Evolutionary conservation across 2,113 vertebrate genomes (phyloP).

Genomic region (Geococcyx californianus): DNA sequence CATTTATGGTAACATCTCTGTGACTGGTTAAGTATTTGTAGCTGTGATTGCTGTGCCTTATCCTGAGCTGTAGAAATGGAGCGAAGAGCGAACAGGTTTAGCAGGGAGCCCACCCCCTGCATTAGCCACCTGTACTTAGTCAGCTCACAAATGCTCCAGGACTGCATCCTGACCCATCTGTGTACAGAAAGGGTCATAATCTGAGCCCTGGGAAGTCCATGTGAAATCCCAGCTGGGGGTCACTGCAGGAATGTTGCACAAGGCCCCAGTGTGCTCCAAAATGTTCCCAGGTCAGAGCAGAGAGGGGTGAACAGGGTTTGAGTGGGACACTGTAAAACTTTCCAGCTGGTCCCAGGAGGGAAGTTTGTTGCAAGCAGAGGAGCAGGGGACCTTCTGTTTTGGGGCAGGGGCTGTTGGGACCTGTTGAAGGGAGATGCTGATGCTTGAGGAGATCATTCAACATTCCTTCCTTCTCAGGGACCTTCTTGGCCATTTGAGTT

Average conservation of each 20-base stretch:
- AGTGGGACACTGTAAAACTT: not conserved
- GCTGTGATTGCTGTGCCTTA: not conserved
- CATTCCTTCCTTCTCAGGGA: not conserved
- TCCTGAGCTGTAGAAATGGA: not conserved
- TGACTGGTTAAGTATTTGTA: not conserved
- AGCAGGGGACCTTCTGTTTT: not conserved
- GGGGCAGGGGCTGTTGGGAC: not conserved
- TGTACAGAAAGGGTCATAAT: not conserved
- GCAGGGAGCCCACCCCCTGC: accelerated
- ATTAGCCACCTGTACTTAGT: not conserved
- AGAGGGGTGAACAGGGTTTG: not conserved
- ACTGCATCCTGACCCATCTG: not conserved
- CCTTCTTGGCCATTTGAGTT: not conserved
- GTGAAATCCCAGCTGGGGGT: not conserved
- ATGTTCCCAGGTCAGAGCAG: not conserved
- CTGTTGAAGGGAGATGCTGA: not conserved
- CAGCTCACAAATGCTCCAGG: not conserved
- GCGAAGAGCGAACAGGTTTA: not conserved
- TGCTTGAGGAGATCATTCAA: not conserved
- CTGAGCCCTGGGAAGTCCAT: not conserved
- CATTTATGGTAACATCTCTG: not conserved
- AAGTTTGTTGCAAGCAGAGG: not conserved
- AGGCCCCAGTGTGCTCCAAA: not conserved
- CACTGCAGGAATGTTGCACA: not conserved
- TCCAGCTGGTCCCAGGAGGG: not conserved